Conservation (phyloP, 2,113 vertebrate genomes). For the Onychostoma macrolepis region DNA sequence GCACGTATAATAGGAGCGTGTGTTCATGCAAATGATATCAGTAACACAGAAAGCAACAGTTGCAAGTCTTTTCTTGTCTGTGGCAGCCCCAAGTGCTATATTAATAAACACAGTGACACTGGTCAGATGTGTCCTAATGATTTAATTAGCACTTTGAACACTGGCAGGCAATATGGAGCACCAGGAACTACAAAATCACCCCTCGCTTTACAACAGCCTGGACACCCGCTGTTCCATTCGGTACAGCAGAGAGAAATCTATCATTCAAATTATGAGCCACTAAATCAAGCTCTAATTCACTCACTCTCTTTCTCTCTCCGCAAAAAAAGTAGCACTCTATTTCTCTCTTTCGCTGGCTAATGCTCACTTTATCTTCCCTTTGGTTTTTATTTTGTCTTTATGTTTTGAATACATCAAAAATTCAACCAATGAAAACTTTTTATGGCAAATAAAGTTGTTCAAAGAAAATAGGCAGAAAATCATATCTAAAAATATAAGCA, state of each 20-base stretch:
- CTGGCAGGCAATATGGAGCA: conserved; percentile 48
- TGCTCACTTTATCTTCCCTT: neutral
- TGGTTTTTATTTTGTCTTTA: neutral
- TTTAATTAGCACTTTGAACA: conserved; percentile 62
- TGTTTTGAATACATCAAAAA: neutral
- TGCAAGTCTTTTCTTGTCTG: neutral
- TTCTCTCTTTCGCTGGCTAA: neutral
- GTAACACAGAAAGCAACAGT: neutral
- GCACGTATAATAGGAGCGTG: neutral
- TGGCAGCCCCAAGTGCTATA: conserved; percentile 59
- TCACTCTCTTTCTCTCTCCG: no score
- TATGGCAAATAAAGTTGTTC: neutral
- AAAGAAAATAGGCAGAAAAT: neutral
- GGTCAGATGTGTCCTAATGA: conserved; percentile 62
- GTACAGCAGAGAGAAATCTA: neutral
- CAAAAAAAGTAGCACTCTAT: neutral
- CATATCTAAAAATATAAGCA: no score
- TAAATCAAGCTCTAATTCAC: conserved; percentile 24
- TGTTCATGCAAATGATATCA: neutral
- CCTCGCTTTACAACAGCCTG: neutral
- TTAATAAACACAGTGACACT: conserved; percentile 63
- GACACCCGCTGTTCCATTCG: neutral
- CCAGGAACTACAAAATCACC: conserved; percentile 17
- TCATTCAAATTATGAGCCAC: conserved; percentile 9
- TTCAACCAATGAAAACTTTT: neutral